Conservation (phyloP, 2,113 vertebrate genomes). For the Scolopax mira region DNA sequence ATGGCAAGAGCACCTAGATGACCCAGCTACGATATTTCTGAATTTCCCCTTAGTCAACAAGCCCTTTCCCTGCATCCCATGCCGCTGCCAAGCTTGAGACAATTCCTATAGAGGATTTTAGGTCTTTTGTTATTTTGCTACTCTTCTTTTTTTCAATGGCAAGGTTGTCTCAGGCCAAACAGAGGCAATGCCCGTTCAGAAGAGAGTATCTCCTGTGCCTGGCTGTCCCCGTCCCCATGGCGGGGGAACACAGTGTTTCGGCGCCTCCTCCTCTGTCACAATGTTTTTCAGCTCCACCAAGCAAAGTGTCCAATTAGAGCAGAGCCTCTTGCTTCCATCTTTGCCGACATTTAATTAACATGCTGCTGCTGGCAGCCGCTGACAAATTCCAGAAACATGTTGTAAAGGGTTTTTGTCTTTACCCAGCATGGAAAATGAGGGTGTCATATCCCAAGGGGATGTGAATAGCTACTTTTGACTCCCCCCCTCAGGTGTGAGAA, state of each 20-base stretch:
- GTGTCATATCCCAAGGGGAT: conserved; percentile 71
- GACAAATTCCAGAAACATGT: conserved; percentile 80
- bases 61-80: not conserved
- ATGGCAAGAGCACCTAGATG: not conserved
- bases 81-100: accelerated
- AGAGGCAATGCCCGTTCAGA: not conserved
- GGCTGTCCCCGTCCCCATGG: not conserved
- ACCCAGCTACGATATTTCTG: not conserved
- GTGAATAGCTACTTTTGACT: conserved; percentile 75
- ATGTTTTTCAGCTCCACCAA: conserved; percentile 78
- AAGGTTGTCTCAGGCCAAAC: conserved; percentile 27
- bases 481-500: conserved; percentile 67
- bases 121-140: not conserved
- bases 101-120: not conserved
- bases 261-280: conserved; percentile 78
- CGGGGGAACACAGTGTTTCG: conserved; percentile 15
- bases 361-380: conserved; percentile 78
- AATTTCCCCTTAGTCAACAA: not conserved
- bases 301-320: conserved; percentile 82
- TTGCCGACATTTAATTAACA: conserved; percentile 81
- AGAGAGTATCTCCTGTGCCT: not conserved
- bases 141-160: not conserved
- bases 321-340: conserved; percentile 78
- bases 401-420: conserved; percentile 81
- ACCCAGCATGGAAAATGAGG: conserved; percentile 79